Base-by-base conservation (phyloP, 1,140 invertebrate genomes). In the Bilobella aurantiaca region DNA sequence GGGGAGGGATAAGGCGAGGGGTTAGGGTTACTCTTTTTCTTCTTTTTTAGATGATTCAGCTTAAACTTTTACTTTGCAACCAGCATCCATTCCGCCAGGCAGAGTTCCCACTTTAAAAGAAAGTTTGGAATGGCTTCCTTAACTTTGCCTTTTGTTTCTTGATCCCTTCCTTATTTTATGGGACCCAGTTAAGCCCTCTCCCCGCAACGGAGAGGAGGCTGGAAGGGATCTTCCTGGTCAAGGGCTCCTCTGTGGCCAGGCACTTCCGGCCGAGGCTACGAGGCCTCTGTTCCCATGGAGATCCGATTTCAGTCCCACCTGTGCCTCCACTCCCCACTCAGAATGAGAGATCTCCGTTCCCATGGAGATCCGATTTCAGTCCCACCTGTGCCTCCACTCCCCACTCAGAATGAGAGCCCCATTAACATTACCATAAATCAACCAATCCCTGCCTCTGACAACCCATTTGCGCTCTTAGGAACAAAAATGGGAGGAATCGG, bases 401-500 rank as follows among this genome's bases (percentile, higher is more conserved):
- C 49, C 8, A 23, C 49, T 53, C 14, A 53, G 21, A 23, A 53
- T 18, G 49, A 14, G 49, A 73, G 70, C 65, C 63, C 58, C 66
- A 66, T 62, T 69, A 72, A 73, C 71, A 73, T 73, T 73, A 73
- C 57, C 71, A 73, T 73, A 73, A 73, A 73, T 73, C 71, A 70
- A 70, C 21, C 56, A 67, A 63, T 70, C 63, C 65, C 71, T 73
- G 71, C 59, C 25, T 62, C 49, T 73, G 71, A 73, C 71, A 73
- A 64, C 64, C 64, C 67, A 66, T 70, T 73, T 70, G 59, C 63
- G 68, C 57, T 23, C 49, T 23, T 53, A 42, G 34, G 8, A 8
- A 8, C 34, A 42, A 42, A 28, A 63, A 69, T 58, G 71, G 47
- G 69, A 73, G 70, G 68, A n/a, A n/a, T n/a, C n/a, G n/a, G n/a